Percentiles rank a stretch among this genome's conserved stretches.
phyloP scores from a whole-genome alignment of 2,888 invertebrate genomes.

The Xylocampa areola region DNA sequence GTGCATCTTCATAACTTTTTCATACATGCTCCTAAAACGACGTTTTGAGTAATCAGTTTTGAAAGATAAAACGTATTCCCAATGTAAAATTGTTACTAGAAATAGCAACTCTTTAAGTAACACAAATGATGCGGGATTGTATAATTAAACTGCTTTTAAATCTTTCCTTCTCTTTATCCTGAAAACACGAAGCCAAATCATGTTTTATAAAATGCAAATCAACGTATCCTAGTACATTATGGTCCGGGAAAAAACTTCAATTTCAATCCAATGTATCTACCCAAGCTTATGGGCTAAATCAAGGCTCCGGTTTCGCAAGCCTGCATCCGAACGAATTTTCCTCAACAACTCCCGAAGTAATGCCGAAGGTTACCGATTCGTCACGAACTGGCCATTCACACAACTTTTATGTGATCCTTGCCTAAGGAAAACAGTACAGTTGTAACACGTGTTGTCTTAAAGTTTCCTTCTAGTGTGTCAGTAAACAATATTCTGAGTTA shows the following conservation, averaged over 20 bases:
- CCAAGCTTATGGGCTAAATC: constrained; percentile 58
- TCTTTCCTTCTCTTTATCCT: neutral
- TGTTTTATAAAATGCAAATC: constrained; percentile 33
- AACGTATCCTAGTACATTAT: constrained; percentile 36
- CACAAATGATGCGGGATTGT: neutral
- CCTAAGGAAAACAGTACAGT: constrained; percentile 36
- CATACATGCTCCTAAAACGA: no score
- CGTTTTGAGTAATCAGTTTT: no score
- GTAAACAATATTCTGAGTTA: constrained; percentile 10
- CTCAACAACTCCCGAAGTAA: constrained; percentile 45
- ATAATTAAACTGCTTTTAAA: neutral
- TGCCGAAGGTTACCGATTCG: constrained; percentile 46
- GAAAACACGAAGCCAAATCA: constrained; percentile 11
- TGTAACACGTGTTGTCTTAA: constrained; percentile 6
- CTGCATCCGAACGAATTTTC: constrained; percentile 56
- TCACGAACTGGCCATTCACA: constrained; percentile 54
- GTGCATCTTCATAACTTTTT: no score
- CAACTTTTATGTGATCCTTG: constrained; percentile 34
- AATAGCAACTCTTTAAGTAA: no score
- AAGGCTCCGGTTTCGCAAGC: constrained; percentile 54
- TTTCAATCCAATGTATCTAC: constrained; percentile 57
- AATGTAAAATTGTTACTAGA: no score
- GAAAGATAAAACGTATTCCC: no score
- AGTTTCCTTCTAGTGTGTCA: neutral
- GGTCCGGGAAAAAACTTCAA: constrained; percentile 39